Percentiles rank a stretch among this genome's conserved stretches.
phyloP scores from a whole-genome alignment of 2,888 invertebrate genomes.

The Megamerina dolium region DNA sequence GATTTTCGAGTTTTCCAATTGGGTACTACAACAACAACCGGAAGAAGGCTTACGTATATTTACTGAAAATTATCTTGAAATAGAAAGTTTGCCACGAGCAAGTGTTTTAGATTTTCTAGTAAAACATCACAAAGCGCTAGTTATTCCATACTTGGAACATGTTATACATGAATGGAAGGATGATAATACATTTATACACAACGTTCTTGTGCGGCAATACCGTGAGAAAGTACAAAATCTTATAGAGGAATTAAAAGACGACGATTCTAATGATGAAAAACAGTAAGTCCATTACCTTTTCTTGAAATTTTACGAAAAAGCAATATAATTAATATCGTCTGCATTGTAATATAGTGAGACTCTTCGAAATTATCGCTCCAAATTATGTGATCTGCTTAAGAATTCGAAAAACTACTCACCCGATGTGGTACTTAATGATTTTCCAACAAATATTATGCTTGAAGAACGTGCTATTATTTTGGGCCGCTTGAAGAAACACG shows the following conservation, averaged over 20 bases:
- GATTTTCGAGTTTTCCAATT: constrained; percentile 89
- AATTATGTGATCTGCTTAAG: constrained; percentile 72
- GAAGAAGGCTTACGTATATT: constrained; percentile 86
- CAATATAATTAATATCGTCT: too few species aligned
- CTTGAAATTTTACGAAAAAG: too few species aligned
- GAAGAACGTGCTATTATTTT: constrained; percentile 94
- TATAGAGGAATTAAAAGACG: constrained; percentile 40
- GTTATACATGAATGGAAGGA: constrained; percentile 88
- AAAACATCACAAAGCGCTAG: constrained; percentile 71
- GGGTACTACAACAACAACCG: constrained; percentile 81
- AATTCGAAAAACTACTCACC: constrained; percentile 77
- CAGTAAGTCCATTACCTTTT: too few species aligned
- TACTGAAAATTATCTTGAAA: constrained; percentile 80
- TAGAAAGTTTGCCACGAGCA: constrained; percentile 81
- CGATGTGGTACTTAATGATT: constrained; percentile 78
- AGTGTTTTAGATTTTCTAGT: constrained; percentile 83
- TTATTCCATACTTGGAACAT: constrained; percentile 92
- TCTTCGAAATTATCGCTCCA: constrained; percentile 50
- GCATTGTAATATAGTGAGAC: constrained; percentile 24
- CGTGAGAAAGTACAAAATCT: constrained; percentile 61
- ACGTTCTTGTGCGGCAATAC: constrained; percentile 84
- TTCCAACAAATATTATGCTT: constrained; percentile 76
- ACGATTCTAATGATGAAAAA: too few species aligned
- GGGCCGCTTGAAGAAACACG: constrained; percentile 83
- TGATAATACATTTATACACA: constrained; percentile 77